phyloP scores from a whole-genome alignment of 2,113 vertebrate genomes.

The Phasianus colchicus region DNA sequence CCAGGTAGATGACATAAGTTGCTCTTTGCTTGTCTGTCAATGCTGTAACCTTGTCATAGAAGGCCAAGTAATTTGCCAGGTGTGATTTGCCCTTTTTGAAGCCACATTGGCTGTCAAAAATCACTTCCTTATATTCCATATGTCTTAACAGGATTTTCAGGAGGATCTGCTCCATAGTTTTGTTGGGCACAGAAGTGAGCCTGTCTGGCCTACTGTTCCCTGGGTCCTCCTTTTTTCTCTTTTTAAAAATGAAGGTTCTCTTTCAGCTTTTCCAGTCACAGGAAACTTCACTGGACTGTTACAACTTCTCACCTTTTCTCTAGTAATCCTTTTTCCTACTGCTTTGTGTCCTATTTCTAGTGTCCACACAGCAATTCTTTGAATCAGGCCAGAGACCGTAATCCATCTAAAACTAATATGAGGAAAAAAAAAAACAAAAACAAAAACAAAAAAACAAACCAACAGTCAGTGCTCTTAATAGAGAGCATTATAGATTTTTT shows the following conservation, averaged over 20 bases:
- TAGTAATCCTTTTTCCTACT: not conserved
- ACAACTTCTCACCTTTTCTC: not conserved
- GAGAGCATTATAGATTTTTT: not conserved
- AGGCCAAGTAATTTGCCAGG: too few species aligned
- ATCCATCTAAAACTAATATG: not conserved
- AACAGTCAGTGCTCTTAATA: not conserved
- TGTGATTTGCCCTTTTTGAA: too few species aligned
- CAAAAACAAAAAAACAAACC: not conserved
- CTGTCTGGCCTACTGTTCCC: too few species aligned
- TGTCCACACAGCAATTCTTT: not conserved
- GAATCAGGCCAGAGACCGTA: not conserved
- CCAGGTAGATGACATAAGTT: too few species aligned
- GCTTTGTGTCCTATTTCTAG: accelerated
- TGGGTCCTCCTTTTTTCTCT: too few species aligned
- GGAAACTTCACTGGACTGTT: not conserved
- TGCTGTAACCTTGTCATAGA: too few species aligned
- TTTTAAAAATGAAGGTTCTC: not conserved
- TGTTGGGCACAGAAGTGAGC: too few species aligned
- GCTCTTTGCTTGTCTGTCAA: too few species aligned
- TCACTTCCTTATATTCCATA: too few species aligned
- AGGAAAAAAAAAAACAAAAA: not conserved
- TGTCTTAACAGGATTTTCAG: too few species aligned
- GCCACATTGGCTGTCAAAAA: too few species aligned
- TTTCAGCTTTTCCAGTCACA: not conserved
- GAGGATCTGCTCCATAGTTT: too few species aligned